Conservation (phyloP, 2,113 vertebrate species). For the Pachycephala philippinensis region DNA sequence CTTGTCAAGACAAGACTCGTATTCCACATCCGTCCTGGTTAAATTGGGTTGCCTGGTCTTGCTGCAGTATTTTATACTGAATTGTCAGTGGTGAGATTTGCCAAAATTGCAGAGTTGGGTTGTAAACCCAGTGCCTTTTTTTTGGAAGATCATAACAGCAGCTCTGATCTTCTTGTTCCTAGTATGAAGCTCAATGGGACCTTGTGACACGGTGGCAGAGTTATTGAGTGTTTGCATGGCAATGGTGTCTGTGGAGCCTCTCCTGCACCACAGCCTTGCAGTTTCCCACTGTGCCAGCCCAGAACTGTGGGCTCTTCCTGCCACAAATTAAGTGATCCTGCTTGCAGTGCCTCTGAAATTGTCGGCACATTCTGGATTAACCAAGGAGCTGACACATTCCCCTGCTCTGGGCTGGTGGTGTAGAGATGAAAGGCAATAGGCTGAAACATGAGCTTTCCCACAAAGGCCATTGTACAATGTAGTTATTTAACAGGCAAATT, state of each 20-base stretch:
- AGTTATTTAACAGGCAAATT: neutral
- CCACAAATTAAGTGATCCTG: neutral
- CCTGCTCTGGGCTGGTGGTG: neutral
- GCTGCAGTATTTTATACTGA: neutral
- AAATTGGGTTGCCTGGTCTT: neutral
- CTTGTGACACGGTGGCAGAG: accelerated
- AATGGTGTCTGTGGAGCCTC: neutral
- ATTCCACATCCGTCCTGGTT: neutral
- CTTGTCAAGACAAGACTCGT: neutral
- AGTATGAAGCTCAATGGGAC: neutral
- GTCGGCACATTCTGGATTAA: neutral
- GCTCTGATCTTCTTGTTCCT: neutral
- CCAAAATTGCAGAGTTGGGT: neutral
- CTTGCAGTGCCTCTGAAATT: neutral
- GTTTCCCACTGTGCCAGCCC: neutral
- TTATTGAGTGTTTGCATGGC: neutral
- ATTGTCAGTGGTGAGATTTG: neutral
- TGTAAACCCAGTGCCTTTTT: neutral
- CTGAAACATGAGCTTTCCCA: neutral
- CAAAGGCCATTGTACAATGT: neutral
- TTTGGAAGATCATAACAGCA: neutral
- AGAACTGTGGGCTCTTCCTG: neutral
- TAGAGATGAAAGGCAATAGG: neutral
- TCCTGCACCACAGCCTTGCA: neutral
- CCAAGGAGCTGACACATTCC: neutral